phyloP scores from a whole-genome alignment of 2,113 vertebrate genomes.

The Sapajus apella region DNA sequence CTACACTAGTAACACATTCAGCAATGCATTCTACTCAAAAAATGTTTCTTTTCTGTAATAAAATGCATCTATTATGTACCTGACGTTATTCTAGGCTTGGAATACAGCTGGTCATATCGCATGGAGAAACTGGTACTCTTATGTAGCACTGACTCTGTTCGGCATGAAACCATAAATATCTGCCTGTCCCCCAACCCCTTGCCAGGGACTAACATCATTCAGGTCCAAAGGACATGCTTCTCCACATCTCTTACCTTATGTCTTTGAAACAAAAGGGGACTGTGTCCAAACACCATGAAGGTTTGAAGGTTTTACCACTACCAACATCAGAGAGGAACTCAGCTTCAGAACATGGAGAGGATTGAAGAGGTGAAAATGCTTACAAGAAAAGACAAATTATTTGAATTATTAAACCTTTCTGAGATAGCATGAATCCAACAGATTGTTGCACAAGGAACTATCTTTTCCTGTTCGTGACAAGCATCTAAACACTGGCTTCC shows the following conservation, averaged over 20 bases:
- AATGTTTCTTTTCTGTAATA: background rate
- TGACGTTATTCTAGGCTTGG: background rate
- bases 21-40: background rate
- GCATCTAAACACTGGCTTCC: background rate
- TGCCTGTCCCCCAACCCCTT: too few species aligned
- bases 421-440: slow-evolving; percentile 2
- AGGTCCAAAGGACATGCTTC: background rate
- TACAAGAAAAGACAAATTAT: slow-evolving; percentile 24
- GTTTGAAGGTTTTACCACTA: background rate
- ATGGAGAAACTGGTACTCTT: background rate
- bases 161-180: background rate
- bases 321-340: background rate
- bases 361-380: background rate
- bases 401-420: background rate
- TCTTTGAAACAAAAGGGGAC: background rate
- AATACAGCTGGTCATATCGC: background rate
- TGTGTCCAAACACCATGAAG: background rate
- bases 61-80: background rate
- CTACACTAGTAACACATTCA: background rate
- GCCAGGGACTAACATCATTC: background rate
- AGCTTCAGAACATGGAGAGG: background rate
- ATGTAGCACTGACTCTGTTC: background rate
- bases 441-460: background rate
- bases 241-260: background rate
- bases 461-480: background rate